Evolutionary conservation across 1,140 invertebrate genomes (phyloP), one percentile per base, ranked within the genome.

Genomic region (Bombus sibiricus): DNA sequence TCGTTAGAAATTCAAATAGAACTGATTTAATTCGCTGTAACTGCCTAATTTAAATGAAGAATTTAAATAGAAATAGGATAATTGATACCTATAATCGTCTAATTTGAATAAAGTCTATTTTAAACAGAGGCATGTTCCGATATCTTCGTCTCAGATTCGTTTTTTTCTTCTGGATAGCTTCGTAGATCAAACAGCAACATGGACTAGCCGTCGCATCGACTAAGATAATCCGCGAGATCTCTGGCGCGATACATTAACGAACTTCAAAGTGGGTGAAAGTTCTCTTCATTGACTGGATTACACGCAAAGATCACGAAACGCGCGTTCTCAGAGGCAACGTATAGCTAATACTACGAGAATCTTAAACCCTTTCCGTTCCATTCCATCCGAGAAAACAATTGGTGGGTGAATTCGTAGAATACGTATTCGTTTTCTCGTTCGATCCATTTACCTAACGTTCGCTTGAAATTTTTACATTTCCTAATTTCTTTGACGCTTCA

Each of bases 211-310:
- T 88, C 64, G 15, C 15, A 53, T 53, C 47, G 76, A 32, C 66
- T 22, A 53, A 72, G 57, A 47, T 34, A 39, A 78, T 66, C 39
- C 47, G 0, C 57, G 10, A 37, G 34, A 73, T 85, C 72, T 18
- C 5, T 43, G 43, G 15, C 15, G 43, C 34, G 83, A 83, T 76
- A 80, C 57, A 57, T 75, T 80, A 57, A 47, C 68, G 73, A 75
- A 81, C 47, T 81, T 75, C 71, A 39, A 89, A 89, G 68, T 86
- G 83, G 86, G 85, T 88, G 90, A 92, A 92, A 91, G 88, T 89
- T 90, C 81, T 59, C 74, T 83, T 78, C 85, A 83, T 68, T 86
- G 81, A 87, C 83, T 85, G 69, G 83, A 86, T 89, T 91, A 83
- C 83, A 73, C 64, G 76, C 79, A 68, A 82, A 66, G 76, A 88